These are phyloP conservation scores for Fistularia tabacaria DNA, from an alignment of 2,797 vertebrate genomes.

Conservation along the genomic window DNA sequence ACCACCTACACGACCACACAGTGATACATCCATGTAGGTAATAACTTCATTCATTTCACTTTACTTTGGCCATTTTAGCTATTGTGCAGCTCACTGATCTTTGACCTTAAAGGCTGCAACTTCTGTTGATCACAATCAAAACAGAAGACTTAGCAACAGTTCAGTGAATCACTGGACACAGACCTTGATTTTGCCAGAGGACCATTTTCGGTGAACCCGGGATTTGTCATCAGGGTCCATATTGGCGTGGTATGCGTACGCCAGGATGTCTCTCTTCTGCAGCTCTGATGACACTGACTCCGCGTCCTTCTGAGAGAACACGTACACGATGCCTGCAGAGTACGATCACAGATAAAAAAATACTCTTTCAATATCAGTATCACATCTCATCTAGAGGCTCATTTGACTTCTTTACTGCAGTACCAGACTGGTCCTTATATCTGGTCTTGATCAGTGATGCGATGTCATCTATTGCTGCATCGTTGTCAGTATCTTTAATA, in stretches of 20 bases:
- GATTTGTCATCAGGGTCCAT: constrained; percentile 85
- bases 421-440: constrained; percentile 93
- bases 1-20: constrained; percentile 78
- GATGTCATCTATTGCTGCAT: constrained; percentile 80
- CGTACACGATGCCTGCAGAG: constrained; percentile 89
- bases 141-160: no score
- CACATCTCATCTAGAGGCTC: background rate
- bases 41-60: background rate
- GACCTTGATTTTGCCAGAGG: constrained; percentile 87
- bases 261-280: constrained; percentile 80
- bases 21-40: background rate
- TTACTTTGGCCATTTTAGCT: no score
- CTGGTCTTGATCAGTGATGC: constrained; percentile 81
- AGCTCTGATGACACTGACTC: constrained; percentile 83
- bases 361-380: background rate
- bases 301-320: constrained; percentile 97
- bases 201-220: constrained; percentile 84
- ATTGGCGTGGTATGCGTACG: constrained; percentile 87
- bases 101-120: no score
- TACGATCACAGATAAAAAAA: background rate
- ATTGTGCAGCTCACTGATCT: background rate
- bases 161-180: background rate
- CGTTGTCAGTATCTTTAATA: constrained; percentile 77
- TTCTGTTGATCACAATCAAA: no score
- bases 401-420: background rate